Base-by-base conservation (phyloP, 2,113 vertebrate species). In the Perca flavescens region DNA sequence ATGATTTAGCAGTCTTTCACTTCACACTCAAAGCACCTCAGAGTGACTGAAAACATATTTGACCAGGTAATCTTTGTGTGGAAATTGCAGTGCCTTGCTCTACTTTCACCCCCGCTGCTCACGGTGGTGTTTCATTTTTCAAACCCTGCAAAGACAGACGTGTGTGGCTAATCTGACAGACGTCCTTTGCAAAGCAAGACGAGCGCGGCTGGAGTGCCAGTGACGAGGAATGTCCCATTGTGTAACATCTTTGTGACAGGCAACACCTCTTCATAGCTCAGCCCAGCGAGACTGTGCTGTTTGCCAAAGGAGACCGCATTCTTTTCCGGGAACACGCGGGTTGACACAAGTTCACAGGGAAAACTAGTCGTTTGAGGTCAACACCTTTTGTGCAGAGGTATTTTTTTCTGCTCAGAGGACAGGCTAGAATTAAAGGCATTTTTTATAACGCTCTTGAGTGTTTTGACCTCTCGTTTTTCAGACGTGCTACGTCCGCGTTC, bases 381-480 rank as follows among this genome's bases (percentile, higher is more conserved):
- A 53, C 79, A 70, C 77, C 85, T 91, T 91, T 86, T 85, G 84
- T 82, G 74, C 46, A 0, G 63, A 81, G 72, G 62, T 72, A 46
- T 77, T 28, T 85, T 40, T 52, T 66, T 58, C 52, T 57, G 17
- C 49, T 16, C 62, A 19, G 28, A 43, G 34, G 77, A 68, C 58
- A 31, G 74, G 66, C 64, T 62, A 16, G 68, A 79, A 74, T 88
- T 77, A 82, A 79, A 88, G 81, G 81, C 69, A 73, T 89, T 83
- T 89, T 89, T 87, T 87, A 82, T 80, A 28, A 74, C 15, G 43
- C 60, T 77, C 73, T 9, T 57, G 83, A 91, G 85, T 71, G 85
- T 85, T 85, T 82, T 90, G 89, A 92, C 92, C 88, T 81, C 74
- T 74, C 53, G 57, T 61, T 73, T 81, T 64, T 90, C 56, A 80